Evolutionary conservation across 2,888 invertebrate genomes (phyloP), one percentile per base, ranked within the genome.

Genomic region (Cybosia mesomella): DNA sequence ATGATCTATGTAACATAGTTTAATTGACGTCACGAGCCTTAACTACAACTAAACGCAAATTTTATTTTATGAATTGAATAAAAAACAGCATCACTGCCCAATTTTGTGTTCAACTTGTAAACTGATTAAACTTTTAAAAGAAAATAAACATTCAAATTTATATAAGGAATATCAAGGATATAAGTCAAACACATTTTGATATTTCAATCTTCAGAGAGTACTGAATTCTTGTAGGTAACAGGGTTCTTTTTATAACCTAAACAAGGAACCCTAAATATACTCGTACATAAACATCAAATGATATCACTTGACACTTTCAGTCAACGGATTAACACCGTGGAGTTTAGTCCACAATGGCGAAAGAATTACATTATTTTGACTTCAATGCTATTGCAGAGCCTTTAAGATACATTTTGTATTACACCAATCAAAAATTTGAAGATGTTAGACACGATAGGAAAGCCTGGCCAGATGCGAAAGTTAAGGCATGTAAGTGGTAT

Each of bases 351-450:
- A 72, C 18, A 64, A 90, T 89, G 89, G 73, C 87, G 2, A 87
- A 84, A 71, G 85, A 86, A 77, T 70, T 91, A 8, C 84, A 87
- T 64, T 90, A 91, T 77, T 91, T 90, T 58, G 77, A 91, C 66
- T 8, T 89, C 1, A 89, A 90, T 67, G 92, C 89, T 54, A 64
- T 91, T 1, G 91, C 76, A 2, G 92, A 93, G 75, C 73, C 89
- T 1, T 87, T 93, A 43, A 86, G 92, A 64, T 93, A 92, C 61
- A 87, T 94, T 64, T 76, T 94, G 34, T 85, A 91, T 75, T 92
- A 92, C 67, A 91, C 88, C 2, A 91, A 89, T 21, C 88, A 92
- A 49, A 89, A 91, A 75, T 92, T 92, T 65, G 88, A 91, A 72
- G 92, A 93, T 55, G 72, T 92, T 4, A 82, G 88, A 67, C 82